Evolutionary conservation across 2,113 vertebrate genomes (phyloP).

Genomic region (Tupaia chinensis): DNA sequence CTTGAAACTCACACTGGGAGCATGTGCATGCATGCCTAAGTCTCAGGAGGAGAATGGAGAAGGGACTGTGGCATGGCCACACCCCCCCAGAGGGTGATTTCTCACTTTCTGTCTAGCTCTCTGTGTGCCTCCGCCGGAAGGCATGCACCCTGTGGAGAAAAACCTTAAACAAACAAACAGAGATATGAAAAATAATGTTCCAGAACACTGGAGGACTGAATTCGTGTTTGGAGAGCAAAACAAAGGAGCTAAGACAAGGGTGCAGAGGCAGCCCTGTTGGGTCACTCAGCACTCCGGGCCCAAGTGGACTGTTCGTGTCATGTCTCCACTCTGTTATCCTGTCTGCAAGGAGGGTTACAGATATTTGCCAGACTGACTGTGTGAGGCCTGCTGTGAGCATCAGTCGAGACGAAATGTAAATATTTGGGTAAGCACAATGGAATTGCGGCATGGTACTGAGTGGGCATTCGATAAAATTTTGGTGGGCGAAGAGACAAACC

Average conservation of each 20-base stretch:
- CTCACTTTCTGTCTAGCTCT: too few relatives aligned
- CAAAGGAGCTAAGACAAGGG: not conserved
- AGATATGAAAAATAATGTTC: not conserved
- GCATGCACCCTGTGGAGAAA: too few relatives aligned
- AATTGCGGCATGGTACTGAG: not conserved
- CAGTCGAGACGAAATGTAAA: not conserved
- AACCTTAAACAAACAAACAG: too few relatives aligned
- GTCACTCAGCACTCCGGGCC: not conserved
- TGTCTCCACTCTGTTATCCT: not conserved
- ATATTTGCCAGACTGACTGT: constrained; percentile 23
- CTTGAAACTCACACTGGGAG: too few relatives aligned
- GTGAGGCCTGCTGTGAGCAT: not conserved
- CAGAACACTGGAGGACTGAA: not conserved
- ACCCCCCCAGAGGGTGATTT: too few relatives aligned
- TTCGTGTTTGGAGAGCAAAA: not conserved
- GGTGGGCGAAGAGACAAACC: not conserved
- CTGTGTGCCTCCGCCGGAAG: too few relatives aligned
- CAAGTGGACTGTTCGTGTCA: not conserved
- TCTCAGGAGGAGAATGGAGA: too few relatives aligned
- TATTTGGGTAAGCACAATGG: not conserved
- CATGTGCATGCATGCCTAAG: too few relatives aligned
- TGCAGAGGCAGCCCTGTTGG: not conserved
- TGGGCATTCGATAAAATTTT: constrained; percentile 9
- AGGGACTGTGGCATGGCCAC: too few relatives aligned
- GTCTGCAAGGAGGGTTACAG: not conserved